phyloP scores from a whole-genome alignment of 2,888 invertebrate species.

The Agriotes lineatus region DNA sequence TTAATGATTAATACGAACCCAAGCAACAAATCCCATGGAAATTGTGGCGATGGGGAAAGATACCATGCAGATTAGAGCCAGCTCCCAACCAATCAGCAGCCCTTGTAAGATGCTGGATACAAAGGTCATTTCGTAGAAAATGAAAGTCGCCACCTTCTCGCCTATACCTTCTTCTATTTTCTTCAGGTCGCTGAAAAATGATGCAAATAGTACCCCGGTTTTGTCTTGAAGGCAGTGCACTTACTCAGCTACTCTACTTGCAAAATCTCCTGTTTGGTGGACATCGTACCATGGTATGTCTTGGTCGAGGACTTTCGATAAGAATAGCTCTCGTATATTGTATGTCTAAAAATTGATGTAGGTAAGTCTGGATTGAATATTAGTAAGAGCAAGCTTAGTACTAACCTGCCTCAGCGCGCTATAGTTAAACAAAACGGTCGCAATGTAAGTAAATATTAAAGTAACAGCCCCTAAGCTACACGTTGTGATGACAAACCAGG shows the following conservation, averaged over 20 bases:
- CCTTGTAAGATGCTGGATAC: conserved; percentile 79
- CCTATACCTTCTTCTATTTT: conserved; percentile 88
- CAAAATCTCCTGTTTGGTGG: conserved; percentile 79
- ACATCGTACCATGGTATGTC: conserved; percentile 82
- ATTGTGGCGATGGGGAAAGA: conserved; percentile 78
- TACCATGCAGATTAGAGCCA: conserved; percentile 81
- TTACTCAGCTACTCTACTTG: conserved; percentile 82
- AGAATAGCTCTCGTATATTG: conserved; percentile 74
- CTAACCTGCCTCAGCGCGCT: conserved; percentile 77
- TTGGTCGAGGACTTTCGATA: conserved; percentile 77
- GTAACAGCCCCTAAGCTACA: conserved; percentile 72
- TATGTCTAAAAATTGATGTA: conserved; percentile 67
- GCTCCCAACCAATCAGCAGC: conserved; percentile 83
- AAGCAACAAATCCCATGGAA: conserved; percentile 75
- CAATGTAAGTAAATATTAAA: conserved; percentile 73
- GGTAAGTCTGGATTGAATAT: background rate
- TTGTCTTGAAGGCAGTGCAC: conserved; percentile 47
- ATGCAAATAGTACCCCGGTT: background rate
- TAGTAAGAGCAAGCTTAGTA: background rate
- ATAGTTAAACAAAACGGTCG: conserved; percentile 77
- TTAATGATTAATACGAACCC: conserved; percentile 63
- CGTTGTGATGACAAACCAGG: conserved; percentile 73
- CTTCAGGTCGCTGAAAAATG: conserved; percentile 72
- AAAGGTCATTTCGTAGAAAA: conserved; percentile 78
- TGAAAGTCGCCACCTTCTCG: conserved; percentile 82